Conservation (phyloP, 2,797 vertebrate species). For the Esox lucius region DNA sequence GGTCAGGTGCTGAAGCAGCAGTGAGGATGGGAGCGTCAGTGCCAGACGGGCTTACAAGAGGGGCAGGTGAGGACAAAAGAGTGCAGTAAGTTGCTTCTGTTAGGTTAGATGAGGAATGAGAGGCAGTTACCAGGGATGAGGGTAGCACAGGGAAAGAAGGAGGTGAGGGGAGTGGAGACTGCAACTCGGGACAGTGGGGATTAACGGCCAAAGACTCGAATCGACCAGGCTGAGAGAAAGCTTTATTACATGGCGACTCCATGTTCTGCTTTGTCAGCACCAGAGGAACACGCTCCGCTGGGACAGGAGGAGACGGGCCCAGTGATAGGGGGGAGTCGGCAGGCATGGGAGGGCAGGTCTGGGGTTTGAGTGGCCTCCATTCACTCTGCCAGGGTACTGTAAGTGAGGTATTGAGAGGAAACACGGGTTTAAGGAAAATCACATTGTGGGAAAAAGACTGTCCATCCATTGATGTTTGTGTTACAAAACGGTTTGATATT, state of each 20-base stretch:
- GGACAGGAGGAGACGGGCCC: conserved; percentile 39
- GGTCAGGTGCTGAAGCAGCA: background rate
- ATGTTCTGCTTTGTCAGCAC: conserved; percentile 56
- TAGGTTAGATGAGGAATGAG: conserved; percentile 51
- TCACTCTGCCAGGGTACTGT: conserved; percentile 78
- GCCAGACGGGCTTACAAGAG: background rate
- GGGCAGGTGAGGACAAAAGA: conserved; percentile 2
- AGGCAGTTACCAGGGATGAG: conserved; percentile 25
- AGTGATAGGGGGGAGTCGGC: conserved; percentile 58
- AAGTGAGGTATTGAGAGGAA: conserved; percentile 8
- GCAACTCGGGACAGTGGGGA: conserved; percentile 9
- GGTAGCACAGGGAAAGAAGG: background rate
- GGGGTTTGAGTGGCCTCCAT: conserved; percentile 72
- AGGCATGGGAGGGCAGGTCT: conserved; percentile 56
- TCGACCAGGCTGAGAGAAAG: conserved; percentile 10
- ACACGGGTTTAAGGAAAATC: background rate
- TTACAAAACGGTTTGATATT: no score
- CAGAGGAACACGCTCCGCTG: conserved; percentile 37
- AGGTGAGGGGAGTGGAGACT: background rate
- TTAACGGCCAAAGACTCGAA: background rate
- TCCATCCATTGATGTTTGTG: no score
- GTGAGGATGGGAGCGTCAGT: conserved; percentile 9
- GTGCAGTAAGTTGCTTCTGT: conserved; percentile 49
- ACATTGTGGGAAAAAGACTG: background rate
- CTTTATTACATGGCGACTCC: conserved; percentile 58